Percentiles rank a stretch among this genome's conserved stretches.
These are phyloP conservation scores for Phoxinus phoxinus DNA, from an alignment of 2,113 vertebrate species.

Conservation along the genomic window DNA sequence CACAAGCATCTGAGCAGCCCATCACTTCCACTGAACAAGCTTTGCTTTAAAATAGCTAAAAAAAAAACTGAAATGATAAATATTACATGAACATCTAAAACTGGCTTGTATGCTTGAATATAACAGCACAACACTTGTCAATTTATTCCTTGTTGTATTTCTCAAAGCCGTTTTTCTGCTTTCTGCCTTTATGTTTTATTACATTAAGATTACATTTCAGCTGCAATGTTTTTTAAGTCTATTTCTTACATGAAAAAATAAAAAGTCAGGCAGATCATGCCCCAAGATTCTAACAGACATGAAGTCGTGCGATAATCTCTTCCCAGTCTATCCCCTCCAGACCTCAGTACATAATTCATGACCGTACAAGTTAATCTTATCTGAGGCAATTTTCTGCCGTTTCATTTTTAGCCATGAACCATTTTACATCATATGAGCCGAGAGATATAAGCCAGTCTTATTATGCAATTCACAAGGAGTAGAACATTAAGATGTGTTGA, in stretches of 20 bases:
- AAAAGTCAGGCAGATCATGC: not conserved
- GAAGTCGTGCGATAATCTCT: slow-evolving; percentile 25
- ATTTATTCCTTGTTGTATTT: not conserved
- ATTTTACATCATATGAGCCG: slow-evolving; percentile 15
- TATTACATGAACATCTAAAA: slow-evolving; percentile 14
- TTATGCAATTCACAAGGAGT: no score
- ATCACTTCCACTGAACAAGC: not conserved
- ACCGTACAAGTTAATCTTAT: slow-evolving; percentile 6
- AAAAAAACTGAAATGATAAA: not conserved
- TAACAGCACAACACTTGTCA: not conserved
- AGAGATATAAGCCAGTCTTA: not conserved
- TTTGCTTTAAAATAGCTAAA: slow-evolving; percentile 2
- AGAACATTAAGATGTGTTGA: not conserved
- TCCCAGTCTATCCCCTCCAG: slow-evolving; percentile 12
- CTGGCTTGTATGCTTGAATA: not conserved
- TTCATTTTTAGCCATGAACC: slow-evolving; percentile 23
- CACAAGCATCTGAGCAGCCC: not conserved
- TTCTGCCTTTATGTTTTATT: not conserved
- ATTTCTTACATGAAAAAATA: not conserved
- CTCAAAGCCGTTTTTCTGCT: not conserved
- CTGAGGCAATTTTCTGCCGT: not conserved
- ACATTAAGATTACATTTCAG: not conserved
- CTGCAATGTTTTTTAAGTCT: not conserved
- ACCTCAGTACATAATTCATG: slow-evolving; percentile 31
- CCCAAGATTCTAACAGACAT: not conserved